phyloP scores from a whole-genome alignment of 2,113 vertebrate species.

The Donacobius atricapilla region DNA sequence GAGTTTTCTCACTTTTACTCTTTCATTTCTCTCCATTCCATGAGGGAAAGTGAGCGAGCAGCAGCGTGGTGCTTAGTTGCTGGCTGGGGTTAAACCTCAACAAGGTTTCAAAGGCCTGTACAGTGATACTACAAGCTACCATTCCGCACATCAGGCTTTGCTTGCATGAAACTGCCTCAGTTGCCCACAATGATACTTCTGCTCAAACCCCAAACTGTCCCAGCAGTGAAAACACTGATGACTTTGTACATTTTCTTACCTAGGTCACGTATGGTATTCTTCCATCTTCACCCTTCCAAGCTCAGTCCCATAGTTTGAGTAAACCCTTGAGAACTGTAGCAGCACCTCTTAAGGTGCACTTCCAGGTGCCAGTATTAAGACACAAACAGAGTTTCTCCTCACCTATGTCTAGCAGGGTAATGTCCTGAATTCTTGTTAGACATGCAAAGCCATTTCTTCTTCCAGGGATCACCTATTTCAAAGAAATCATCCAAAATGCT shows the following conservation, averaged over 20 bases:
- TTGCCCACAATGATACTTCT: neutral
- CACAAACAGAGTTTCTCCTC: neutral
- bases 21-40: neutral
- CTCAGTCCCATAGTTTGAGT: neutral
- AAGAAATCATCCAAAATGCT: neutral
- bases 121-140: neutral
- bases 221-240: neutral
- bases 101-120: neutral
- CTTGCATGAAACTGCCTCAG: neutral
- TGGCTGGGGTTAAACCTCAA: neutral
- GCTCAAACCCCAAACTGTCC: neutral
- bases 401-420: neutral
- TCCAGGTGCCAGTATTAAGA: neutral
- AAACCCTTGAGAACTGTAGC: neutral
- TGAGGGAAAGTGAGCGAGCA: rapidly evolving
- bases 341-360: neutral
- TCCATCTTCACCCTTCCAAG: neutral
- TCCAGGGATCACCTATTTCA: neutral
- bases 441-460: neutral
- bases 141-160: neutral
- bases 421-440: neutral
- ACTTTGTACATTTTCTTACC: neutral
- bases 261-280: neutral
- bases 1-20: neutral
- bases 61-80: neutral